Conservation (phyloP, 1,140 invertebrate species). For the Ladona fulva region DNA sequence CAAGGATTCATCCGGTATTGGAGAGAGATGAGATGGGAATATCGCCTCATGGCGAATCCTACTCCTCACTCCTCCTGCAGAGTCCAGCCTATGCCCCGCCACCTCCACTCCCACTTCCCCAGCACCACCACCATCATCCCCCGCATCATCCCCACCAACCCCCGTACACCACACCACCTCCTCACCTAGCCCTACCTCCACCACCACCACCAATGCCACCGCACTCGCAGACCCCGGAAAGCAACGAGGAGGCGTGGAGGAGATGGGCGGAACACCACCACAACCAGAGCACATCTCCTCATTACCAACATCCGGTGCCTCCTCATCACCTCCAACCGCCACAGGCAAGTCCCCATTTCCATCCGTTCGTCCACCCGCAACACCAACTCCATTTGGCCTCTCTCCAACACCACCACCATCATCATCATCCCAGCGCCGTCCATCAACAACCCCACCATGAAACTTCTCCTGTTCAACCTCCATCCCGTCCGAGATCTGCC, state of each 20-base stretch:
- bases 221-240: not conserved
- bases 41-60: not conserved
- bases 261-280: slow-evolving; percentile 17
- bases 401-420: not conserved
- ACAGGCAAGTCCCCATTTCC: not conserved
- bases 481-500: slow-evolving; percentile 30
- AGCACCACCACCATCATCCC: slow-evolving; percentile 23
- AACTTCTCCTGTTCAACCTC: slow-evolving; percentile 26
- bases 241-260: slow-evolving; percentile 12
- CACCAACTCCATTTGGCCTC: not conserved
- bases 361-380: not conserved
- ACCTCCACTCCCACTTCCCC: slow-evolving; percentile 30
- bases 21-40: slow-evolving; percentile 7
- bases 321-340: not conserved
- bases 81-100: slow-evolving; percentile 33
- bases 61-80: not conserved
- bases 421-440: not conserved
- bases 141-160: not conserved
- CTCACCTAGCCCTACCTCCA: slow-evolving; percentile 22
- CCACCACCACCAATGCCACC: slow-evolving; percentile 1
- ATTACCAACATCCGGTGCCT: not conserved
- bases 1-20: slow-evolving; percentile 27
- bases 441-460: not conserved
- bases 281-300: not conserved
- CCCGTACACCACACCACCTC: slow-evolving; percentile 22